phyloP scores from a whole-genome alignment of 2,113 vertebrate species.

The Megaptera novaeangliae region DNA sequence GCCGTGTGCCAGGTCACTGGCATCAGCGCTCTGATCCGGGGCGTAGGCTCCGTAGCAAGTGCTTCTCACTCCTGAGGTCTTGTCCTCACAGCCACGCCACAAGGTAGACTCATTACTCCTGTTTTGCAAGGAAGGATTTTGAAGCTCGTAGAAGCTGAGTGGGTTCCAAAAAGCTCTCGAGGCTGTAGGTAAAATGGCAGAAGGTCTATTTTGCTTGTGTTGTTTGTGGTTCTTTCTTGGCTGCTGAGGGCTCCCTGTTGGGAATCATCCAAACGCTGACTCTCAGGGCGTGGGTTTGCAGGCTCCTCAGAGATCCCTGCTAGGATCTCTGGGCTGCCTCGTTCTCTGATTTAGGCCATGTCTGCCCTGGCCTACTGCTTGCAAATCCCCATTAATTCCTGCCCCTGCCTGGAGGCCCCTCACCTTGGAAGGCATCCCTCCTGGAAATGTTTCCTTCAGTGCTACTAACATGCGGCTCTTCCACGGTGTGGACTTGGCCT shows the following conservation, averaged over 20 bases:
- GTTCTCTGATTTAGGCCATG: not conserved
- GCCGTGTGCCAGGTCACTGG: not conserved
- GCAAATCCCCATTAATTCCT: not conserved
- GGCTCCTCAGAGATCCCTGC: not conserved
- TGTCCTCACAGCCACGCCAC: not conserved
- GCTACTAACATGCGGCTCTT: not conserved
- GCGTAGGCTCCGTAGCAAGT: fast-evolving
- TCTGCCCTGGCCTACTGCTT: too few relatives aligned
- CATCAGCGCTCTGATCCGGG: not conserved
- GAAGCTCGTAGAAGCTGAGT: not conserved
- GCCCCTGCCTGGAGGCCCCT: not conserved
- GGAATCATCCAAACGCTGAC: not conserved
- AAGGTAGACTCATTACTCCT: not conserved
- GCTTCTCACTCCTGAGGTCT: not conserved
- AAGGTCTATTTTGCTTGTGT: not conserved
- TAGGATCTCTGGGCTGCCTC: fast-evolving
- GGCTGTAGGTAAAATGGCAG: not conserved
- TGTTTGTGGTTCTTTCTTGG: not conserved
- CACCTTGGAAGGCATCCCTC: too few relatives aligned
- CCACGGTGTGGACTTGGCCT: fast-evolving
- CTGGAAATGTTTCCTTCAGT: not conserved
- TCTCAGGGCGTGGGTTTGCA: fast-evolving
- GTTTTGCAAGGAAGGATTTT: not conserved
- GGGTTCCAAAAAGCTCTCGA: not conserved
- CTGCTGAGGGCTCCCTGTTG: not conserved